Evolutionary conservation across 2,888 invertebrate genomes (phyloP).

Genomic region (Limnephilus rhombicus): DNA sequence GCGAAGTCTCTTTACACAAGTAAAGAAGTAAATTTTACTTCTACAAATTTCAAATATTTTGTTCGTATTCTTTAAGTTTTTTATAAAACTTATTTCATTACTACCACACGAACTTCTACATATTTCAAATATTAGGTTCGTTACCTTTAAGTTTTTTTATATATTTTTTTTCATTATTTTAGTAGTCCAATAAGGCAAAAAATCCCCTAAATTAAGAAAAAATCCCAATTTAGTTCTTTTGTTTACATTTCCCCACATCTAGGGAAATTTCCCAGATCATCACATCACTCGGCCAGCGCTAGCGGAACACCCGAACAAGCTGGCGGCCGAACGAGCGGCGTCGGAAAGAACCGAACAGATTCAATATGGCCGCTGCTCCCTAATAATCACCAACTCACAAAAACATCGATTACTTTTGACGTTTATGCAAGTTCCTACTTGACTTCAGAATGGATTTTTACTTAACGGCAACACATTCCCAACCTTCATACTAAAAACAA

Average conservation of each 20-base stretch:
- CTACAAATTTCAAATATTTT: no score
- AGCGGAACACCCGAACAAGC: neutral
- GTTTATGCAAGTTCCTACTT: neutral
- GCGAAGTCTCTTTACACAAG: no score
- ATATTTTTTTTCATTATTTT: no score
- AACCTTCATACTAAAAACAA: neutral
- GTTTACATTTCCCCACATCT: neutral
- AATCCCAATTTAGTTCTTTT: neutral
- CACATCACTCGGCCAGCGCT: neutral
- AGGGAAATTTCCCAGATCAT: neutral
- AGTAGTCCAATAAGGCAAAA: neutral
- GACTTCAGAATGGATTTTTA: neutral
- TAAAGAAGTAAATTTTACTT: no score
- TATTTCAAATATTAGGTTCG: no score
- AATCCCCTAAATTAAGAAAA: neutral
- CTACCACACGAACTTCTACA: no score
- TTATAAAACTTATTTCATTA: no score
- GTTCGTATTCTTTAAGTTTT: no score
- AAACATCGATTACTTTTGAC: neutral
- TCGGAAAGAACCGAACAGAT: conserved; percentile 43
- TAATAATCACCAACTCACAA: conserved; percentile 34
- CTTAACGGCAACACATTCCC: neutral
- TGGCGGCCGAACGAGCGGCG: conserved; percentile 30
- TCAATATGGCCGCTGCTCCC: conserved; percentile 50
- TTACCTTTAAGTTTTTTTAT: no score